Base-by-base conservation (phyloP, 2,113 vertebrate genomes). In the Aspiorhynchus laticeps region DNA sequence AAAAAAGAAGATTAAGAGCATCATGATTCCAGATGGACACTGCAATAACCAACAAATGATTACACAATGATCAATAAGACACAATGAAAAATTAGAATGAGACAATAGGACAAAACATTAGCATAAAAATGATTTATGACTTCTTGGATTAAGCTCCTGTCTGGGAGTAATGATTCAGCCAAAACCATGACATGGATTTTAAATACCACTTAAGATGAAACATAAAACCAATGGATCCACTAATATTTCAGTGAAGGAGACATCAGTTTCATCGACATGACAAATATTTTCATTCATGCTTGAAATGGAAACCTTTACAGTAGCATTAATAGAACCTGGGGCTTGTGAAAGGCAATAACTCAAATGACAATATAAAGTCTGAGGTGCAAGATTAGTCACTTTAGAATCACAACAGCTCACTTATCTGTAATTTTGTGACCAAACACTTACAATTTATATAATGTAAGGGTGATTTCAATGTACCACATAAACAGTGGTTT, bases 41-140 rank as follows among this genome's bases (percentile, higher is more conserved):
- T 75, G 73, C 38, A 46, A 46, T 43, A 75, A 41, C 38, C 24
- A 43, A 74, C 7, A 3, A 46, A 15, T 43, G 2, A 43, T 74
- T 43, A 43, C 38, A 74, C 38, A 74, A 43, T 74, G 10, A 73
- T 79, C 17, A 69, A 31, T 43, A 19, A 73, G 9, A 5, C 26
- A 38, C n/a, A n/a, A 19, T 21, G 2, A 12, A 53, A 21, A 59
- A 59, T 33, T n/a, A 15, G 31, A 80, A 59, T 12, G 15, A 38
- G 11, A 61, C 11, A 33, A 31, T n/a, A 41, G 0, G 21, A 80
- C 53, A 33, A 51, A 36, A 78, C 4, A 33, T 53, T 11, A 21
- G 46, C 46, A 53, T 4, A 79, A 36, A 36, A 36, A 79, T 81
- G 2, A 81, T 81, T 81, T 81, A 65, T 81, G 79, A 63, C 24